phyloP scores from a whole-genome alignment of 2,797 vertebrate species.

The Smutsia gigantea region DNA sequence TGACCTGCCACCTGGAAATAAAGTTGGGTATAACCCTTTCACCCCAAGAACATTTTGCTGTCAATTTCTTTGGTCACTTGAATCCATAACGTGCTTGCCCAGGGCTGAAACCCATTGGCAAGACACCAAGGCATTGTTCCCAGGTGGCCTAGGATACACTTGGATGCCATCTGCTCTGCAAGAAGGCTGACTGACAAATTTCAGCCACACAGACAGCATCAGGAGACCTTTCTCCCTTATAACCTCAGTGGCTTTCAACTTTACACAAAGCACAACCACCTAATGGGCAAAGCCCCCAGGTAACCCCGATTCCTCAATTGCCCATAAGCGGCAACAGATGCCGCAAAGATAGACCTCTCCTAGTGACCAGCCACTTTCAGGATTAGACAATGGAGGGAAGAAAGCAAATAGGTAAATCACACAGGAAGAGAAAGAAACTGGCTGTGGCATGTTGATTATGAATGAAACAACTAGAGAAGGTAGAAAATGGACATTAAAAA shows the following conservation, averaged over 20 bases:
- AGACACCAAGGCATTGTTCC: not conserved
- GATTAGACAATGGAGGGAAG: constrained; percentile 13
- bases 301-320: constrained; percentile 9
- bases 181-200: not conserved
- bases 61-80: no score
- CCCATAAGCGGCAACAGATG: constrained; percentile 30
- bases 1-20: no score
- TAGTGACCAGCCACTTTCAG: not conserved
- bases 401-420: constrained; percentile 11
- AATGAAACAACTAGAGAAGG: not conserved
- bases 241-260: constrained; percentile 29
- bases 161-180: not conserved
- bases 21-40: no score
- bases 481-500: not conserved
- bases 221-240: not conserved
- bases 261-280: constrained; percentile 30
- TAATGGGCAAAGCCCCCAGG: constrained; percentile 17
- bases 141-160: not conserved
- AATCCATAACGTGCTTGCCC: no score
- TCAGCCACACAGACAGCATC: not conserved
- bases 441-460: not conserved
- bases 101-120: no score
- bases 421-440: constrained; percentile 36
- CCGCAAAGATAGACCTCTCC: not conserved
- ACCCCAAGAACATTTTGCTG: no score